Base-by-base conservation (phyloP, 2,888 invertebrate genomes). In the Stegophylla sp. region DNA sequence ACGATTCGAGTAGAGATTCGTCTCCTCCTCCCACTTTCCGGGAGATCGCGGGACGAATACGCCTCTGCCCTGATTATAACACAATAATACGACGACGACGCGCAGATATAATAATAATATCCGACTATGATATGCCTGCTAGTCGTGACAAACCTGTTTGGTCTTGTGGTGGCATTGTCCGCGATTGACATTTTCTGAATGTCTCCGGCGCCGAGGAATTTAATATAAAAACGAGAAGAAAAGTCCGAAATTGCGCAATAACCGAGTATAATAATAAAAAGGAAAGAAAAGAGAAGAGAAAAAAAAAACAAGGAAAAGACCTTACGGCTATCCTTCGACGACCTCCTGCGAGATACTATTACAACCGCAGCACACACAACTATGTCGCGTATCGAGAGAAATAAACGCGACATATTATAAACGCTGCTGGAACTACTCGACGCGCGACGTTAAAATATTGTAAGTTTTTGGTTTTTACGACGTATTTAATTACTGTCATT, bases 111-210 rank as follows among this genome's bases (percentile, higher is more conserved):
- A n/a, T n/a, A n/a, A n/a, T n/a, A n/a, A n/a, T n/a, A n/a, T n/a
- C n/a, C n/a, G n/a, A n/a, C n/a, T n/a, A n/a, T n/a, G n/a, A n/a
- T n/a, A n/a, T n/a, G n/a, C n/a, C n/a, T n/a, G n/a, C n/a, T n/a
- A n/a, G n/a, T n/a, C n/a, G n/a, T n/a, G n/a, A n/a, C 45, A 73
- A 74, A 63, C 74, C 74, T 23, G 74, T 74, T 74, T 34, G n/a
- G n/a, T n/a, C n/a, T 48, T 48, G 7, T 43, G n/a, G 43, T 20
- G 13, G 26, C 17, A 73, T 45, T 26, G 43, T 61, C 45, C 45
- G 63, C 45, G 63, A 48, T 20, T 63, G 59, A 28, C 59, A 61
- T 73, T 73, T 59, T 61, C 48, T 34, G 48, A 74, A 74, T 63
- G 63, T 74, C 74, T 63, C 63, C 34, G n/a, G n/a, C n/a, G 34